phyloP scores from a whole-genome alignment of 2,113 vertebrate species.

The Paramisgurnus dabryanus region DNA sequence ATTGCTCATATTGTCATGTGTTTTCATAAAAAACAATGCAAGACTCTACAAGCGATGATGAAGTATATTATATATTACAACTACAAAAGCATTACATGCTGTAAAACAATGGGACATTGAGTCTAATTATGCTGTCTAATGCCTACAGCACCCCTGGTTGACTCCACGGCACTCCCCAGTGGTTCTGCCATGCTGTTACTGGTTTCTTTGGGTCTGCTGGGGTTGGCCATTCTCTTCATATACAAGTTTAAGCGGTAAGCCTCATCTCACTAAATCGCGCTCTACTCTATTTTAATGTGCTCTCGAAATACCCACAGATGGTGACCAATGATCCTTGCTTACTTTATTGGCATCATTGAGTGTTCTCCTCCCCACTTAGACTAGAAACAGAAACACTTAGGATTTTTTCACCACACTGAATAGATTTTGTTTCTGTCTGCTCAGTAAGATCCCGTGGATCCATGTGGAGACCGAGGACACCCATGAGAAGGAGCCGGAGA shows the following conservation, averaged over 20 bases:
- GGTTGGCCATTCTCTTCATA: slow-evolving; percentile 91
- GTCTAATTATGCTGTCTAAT: slow-evolving; percentile 1
- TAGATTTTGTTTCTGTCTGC: not conserved
- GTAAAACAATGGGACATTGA: not conserved
- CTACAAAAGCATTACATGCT: not conserved
- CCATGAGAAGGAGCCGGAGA: slow-evolving; percentile 93
- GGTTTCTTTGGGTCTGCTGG: slow-evolving; percentile 87
- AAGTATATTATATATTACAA: not conserved
- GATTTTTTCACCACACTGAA: not conserved
- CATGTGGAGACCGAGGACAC: slow-evolving; percentile 93
- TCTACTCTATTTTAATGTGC: slow-evolving; percentile 1
- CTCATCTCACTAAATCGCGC: not conserved
- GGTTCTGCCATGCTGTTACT: slow-evolving; percentile 93
- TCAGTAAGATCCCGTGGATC: slow-evolving; percentile 97
- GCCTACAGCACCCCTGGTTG: slow-evolving; percentile 85
- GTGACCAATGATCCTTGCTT: not conserved
- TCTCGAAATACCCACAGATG: not conserved
- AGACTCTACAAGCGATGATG: not conserved
- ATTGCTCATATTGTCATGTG: too few relatives aligned
- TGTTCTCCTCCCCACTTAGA: not conserved
- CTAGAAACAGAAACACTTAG: not conserved
- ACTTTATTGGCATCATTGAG: not conserved
- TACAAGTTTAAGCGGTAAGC: slow-evolving; percentile 96
- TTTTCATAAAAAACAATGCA: not conserved
- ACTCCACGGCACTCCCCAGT: slow-evolving; percentile 85